Conservation (phyloP, 2,797 vertebrate species). For the Notolabrus celidotus region DNA sequence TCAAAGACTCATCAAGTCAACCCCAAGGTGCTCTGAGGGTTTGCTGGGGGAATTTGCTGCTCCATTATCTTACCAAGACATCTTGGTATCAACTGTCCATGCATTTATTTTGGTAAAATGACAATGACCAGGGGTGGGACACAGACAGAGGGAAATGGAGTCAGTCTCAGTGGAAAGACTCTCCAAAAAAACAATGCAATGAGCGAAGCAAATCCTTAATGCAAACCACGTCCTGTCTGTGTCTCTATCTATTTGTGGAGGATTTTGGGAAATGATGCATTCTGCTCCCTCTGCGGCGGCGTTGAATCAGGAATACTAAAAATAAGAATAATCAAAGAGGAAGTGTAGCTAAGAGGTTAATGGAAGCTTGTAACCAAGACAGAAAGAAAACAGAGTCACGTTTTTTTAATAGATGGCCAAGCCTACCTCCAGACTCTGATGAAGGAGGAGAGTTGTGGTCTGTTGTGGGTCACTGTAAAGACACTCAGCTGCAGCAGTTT, state of each 20-base stretch:
- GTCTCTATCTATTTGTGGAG: conserved; percentile 21
- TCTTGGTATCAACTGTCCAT: not conserved
- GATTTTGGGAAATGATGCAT: conserved; percentile 50
- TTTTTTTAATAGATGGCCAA: not conserved
- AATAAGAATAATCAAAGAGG: conserved; percentile 58
- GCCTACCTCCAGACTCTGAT: not conserved
- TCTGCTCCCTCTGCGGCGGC: conserved; percentile 11
- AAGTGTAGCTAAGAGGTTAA: conserved; percentile 51
- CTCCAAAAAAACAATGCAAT: conserved; percentile 49
- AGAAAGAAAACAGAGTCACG: conserved; percentile 43
- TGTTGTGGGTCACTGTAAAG: too few relatives aligned
- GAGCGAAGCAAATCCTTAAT: conserved; percentile 7
- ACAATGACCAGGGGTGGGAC: conserved; percentile 1
- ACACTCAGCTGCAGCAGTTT: not conserved
- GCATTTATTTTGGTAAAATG: not conserved
- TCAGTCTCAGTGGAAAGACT: conserved; percentile 29
- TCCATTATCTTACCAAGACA: not conserved
- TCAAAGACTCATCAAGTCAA: not conserved
- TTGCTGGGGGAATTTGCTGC: not conserved
- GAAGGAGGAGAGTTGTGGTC: not conserved
- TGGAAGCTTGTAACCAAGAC: conserved; percentile 54
- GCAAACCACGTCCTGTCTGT: conserved; percentile 19
- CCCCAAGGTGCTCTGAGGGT: not conserved
- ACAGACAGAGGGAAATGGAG: conserved; percentile 17
- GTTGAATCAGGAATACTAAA: conserved; percentile 41